Conservation (phyloP, 2,113 vertebrate species). For the Trematomus loennbergii region DNA sequence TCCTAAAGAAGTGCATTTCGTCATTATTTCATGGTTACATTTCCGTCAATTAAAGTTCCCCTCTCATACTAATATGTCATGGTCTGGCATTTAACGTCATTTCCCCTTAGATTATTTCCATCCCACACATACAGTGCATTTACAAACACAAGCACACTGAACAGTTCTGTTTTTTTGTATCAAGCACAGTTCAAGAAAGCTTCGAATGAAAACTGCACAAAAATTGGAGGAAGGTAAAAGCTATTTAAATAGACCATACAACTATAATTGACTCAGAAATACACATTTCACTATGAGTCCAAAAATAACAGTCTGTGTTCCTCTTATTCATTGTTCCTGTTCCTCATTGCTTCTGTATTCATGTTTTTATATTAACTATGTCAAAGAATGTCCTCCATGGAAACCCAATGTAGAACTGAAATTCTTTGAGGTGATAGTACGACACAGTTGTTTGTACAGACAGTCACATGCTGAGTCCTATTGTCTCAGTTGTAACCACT, state of each 20-base stretch:
- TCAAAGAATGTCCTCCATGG: conserved; percentile 7
- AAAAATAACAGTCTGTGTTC: no score
- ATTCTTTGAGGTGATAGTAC: conserved; percentile 8
- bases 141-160: not conserved
- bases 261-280: no score
- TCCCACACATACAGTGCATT: conserved; percentile 9
- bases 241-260: not conserved
- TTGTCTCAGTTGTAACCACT: conserved; percentile 39
- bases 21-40: not conserved
- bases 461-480: conserved; percentile 4
- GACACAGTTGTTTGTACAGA: not conserved
- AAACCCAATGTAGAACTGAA: conserved; percentile 61
- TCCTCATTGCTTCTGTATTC: conserved; percentile 16
- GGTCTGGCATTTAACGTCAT: conserved; percentile 30
- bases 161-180: not conserved
- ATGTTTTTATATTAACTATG: not conserved
- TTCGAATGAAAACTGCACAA: not conserved
- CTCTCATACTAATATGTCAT: conserved; percentile 7
- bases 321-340: not conserved
- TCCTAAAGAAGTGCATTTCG: not conserved
- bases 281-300: no score
- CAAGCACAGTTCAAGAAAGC: not conserved
- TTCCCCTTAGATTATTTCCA: conserved; percentile 30
- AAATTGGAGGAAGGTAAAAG: not conserved
- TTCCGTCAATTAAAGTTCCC: conserved; percentile 22